Conservation (phyloP, 2,797 vertebrate genomes). For the Eospalax fontanierii region DNA sequence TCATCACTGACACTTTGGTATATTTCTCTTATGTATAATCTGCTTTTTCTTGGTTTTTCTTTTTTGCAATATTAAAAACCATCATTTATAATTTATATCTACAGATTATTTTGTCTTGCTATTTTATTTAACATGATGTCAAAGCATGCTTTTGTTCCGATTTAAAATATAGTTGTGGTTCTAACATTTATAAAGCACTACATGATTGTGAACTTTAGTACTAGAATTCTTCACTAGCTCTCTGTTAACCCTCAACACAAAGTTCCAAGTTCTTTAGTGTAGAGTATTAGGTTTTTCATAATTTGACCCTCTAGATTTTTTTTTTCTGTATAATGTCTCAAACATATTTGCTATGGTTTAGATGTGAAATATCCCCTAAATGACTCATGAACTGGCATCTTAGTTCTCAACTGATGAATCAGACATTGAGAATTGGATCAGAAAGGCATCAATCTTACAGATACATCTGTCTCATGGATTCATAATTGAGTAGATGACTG, state of each 20-base stretch:
- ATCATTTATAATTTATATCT: conserved; percentile 14
- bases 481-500: not conserved
- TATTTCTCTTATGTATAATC: conserved; percentile 42
- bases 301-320: not conserved
- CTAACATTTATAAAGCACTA: conserved; percentile 15
- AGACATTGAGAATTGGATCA: too few relatives aligned
- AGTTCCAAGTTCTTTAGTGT: not conserved
- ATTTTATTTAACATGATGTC: conserved; percentile 50
- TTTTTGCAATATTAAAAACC: conserved; percentile 32
- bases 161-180: conserved; percentile 21
- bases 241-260: not conserved
- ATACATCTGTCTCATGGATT: not conserved
- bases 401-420: too few relatives aligned
- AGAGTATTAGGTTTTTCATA: not conserved
- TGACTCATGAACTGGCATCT: too few relatives aligned
- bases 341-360: not conserved
- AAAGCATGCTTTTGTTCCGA: conserved; percentile 3
- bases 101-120: not conserved
- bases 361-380: too few relatives aligned
- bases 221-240: not conserved
- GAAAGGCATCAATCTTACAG: too few relatives aligned
- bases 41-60: conserved; percentile 37
- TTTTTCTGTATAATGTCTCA: conserved; percentile 40
- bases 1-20: not conserved
- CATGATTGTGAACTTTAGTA: not conserved